Evolutionary conservation across 2,888 invertebrate genomes (phyloP).

Genomic region (Parnassius glacialis): DNA sequence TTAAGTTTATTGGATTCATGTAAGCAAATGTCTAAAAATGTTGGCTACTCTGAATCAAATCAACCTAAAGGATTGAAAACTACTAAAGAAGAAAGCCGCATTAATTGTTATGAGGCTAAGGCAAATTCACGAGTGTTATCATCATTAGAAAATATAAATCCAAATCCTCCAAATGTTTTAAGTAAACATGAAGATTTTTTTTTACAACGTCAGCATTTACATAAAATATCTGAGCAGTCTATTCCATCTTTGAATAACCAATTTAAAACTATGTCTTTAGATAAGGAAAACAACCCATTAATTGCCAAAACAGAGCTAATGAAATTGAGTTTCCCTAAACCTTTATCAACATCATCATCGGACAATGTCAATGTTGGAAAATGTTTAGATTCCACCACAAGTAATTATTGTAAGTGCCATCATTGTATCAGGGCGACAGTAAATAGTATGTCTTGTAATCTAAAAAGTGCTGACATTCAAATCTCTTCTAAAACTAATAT

Average conservation of each 20-base stretch:
- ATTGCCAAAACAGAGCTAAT: conserved; percentile 48
- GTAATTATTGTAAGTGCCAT: conserved; percentile 51
- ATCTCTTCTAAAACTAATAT: conserved; percentile 4
- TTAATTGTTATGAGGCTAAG: conserved; percentile 1
- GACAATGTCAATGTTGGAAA: conserved; percentile 8
- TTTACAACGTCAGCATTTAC: conserved; percentile 54
- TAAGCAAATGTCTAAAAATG: conserved; percentile 41
- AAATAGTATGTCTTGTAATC: conserved; percentile 2
- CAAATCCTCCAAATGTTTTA: conserved; percentile 44
- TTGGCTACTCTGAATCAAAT: conserved; percentile 25
- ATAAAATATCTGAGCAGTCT: conserved; percentile 33
- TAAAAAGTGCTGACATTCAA: conserved; percentile 8
- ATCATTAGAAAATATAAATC: conserved; percentile 41
- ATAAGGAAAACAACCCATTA: conserved; percentile 59
- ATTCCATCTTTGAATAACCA: conserved; percentile 42
- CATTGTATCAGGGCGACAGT: conserved; percentile 45
- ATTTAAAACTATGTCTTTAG: conserved; percentile 44
- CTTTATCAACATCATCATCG: conserved; percentile 6
- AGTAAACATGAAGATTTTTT: conserved; percentile 60
- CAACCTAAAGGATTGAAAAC: neutral
- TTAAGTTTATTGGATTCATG: conserved; percentile 64
- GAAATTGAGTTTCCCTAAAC: conserved; percentile 31
- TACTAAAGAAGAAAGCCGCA: neutral
- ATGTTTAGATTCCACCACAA: conserved; percentile 36
- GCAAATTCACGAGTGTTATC: conserved; percentile 34